These are phyloP conservation scores for Arizona elegans DNA, from an alignment of 2,113 vertebrate species.

Conservation along the genomic window DNA sequence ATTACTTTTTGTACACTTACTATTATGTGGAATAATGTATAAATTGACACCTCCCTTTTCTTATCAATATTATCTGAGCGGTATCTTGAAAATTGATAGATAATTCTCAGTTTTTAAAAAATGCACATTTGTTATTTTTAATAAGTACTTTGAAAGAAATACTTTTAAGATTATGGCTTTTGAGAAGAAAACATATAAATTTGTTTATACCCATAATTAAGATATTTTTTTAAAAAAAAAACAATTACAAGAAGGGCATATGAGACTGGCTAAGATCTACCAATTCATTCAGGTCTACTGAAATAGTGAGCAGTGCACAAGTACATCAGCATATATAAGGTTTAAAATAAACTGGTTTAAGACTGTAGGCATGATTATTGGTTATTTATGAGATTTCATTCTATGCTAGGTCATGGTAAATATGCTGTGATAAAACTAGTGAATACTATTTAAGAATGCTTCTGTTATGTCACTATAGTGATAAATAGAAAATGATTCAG, in stretches of 20 bases:
- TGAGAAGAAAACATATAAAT: background rate
- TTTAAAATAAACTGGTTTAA: background rate
- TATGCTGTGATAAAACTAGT: constrained; percentile 29
- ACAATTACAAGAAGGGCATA: background rate
- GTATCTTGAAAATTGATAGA: background rate
- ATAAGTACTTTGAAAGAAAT: background rate
- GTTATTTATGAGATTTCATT: background rate
- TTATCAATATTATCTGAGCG: background rate
- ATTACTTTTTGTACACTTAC: background rate
- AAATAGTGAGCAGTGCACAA: background rate
- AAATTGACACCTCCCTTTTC: background rate
- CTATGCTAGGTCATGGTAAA: background rate
- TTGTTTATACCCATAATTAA: background rate
- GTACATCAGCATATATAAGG: background rate
- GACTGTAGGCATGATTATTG: background rate
- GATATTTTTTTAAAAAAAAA: background rate
- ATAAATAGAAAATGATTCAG: constrained; percentile 47
- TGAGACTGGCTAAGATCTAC: background rate
- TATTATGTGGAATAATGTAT: background rate
- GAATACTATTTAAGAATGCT: constrained; percentile 42
- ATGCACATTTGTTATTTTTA: background rate
- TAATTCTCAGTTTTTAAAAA: background rate
- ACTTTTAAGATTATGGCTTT: background rate
- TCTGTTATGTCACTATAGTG: constrained; percentile 38
- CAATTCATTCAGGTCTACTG: background rate